Evolutionary conservation across 2,797 vertebrate genomes (phyloP).

Genomic region (Graptemys geographica): DNA sequence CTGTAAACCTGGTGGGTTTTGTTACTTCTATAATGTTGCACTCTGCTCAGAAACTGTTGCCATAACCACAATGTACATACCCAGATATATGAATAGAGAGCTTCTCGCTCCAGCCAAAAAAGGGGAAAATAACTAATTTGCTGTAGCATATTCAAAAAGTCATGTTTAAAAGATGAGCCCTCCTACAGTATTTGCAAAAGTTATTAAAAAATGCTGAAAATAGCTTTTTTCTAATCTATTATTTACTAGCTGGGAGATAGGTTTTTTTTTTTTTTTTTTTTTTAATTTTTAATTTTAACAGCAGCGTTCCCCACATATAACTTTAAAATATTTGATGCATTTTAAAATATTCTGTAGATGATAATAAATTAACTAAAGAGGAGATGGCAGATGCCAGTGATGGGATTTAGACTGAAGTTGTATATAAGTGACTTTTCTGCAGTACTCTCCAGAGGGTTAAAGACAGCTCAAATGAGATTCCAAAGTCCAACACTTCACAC

Average conservation of each 20-base stretch:
- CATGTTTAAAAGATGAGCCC: not conserved
- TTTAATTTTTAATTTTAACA: not conserved
- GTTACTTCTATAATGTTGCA: not conserved
- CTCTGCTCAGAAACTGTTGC: not conserved
- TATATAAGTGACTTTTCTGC: not conserved
- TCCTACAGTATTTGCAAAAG: not conserved
- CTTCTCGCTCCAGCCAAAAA: not conserved
- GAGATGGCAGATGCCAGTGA: not conserved
- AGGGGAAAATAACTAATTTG: not conserved
- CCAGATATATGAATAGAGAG: accelerated
- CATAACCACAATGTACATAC: not conserved
- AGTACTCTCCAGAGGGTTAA: too few species aligned
- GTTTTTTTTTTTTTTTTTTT: not conserved
- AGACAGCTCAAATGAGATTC: not conserved
- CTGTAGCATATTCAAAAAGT: not conserved
- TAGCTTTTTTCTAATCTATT: not conserved
- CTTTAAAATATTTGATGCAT: accelerated
- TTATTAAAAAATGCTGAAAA: not conserved
- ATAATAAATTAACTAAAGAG: accelerated
- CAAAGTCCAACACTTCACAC: not conserved
- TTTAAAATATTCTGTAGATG: not conserved
- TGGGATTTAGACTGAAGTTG: not conserved
- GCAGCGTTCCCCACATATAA: not conserved
- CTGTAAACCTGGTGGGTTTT: not conserved
- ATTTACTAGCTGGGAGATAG: not conserved